These are phyloP conservation scores for Centropyge bicolor DNA, from an alignment of 2,797 vertebrate species.

Conservation along the genomic window DNA sequence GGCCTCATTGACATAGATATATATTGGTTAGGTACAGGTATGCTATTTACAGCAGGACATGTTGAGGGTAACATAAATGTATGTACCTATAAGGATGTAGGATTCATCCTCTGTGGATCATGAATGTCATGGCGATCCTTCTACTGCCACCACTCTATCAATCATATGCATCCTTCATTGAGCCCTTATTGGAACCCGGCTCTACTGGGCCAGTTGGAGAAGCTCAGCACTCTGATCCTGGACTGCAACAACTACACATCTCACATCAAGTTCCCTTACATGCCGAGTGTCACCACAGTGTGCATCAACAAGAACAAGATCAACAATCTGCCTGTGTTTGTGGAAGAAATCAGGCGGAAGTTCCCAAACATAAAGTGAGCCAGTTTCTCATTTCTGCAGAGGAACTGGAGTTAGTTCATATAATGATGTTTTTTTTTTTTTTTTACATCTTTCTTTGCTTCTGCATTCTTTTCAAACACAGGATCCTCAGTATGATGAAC, in stretches of 20 bases:
- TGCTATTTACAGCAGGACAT: background rate
- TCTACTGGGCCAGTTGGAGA: conserved; percentile 82
- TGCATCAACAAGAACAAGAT: conserved; percentile 89
- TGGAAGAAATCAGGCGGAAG: conserved; percentile 83
- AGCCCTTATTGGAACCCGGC: conserved; percentile 81
- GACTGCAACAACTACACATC: conserved; percentile 86
- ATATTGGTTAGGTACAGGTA: background rate
- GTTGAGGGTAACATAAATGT: background rate
- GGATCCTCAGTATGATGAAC: conserved; percentile 88
- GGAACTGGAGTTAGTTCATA: background rate
- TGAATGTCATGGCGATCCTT: too few species aligned
- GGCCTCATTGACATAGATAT: too few species aligned
- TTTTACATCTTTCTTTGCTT: background rate
- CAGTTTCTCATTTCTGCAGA: background rate
- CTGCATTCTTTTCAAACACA: conserved; percentile 34
- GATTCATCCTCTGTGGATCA: too few species aligned
- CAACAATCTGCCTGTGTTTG: conserved; percentile 84
- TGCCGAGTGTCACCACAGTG: conserved; percentile 81
- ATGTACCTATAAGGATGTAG: too few species aligned
- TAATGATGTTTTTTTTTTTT: background rate
- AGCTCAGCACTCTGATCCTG: conserved; percentile 85
- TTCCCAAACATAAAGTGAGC: conserved; percentile 85
- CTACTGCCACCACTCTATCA: too few species aligned
- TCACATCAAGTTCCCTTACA: conserved; percentile 87
- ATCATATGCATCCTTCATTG: conserved; percentile 71